Evolutionary conservation across 1,140 invertebrate species (phyloP).

Genomic region (Pseudoatta argentina): DNA sequence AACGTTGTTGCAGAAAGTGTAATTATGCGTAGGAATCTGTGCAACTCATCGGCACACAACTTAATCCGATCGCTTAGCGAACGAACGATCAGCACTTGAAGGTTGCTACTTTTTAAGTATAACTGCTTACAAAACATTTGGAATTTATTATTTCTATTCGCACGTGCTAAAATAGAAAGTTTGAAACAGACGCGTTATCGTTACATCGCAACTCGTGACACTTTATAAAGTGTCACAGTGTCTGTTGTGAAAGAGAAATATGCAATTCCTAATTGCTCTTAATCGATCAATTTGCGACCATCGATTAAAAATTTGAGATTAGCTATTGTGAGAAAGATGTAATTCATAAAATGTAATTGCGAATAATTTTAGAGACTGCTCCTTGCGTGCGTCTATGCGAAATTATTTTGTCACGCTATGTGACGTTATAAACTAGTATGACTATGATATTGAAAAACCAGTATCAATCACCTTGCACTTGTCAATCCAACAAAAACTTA

Average conservation of each 20-base stretch:
- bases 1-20: conserved; percentile 22
- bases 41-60: not conserved
- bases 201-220: not conserved
- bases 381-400: not conserved
- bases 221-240: conserved; percentile 25
- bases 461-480: conserved; percentile 25
- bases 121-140: conserved; percentile 14
- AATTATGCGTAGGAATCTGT: conserved; percentile 19
- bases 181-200: not conserved
- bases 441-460: conserved; percentile 18
- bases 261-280: conserved; percentile 5
- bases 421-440: conserved; percentile 9
- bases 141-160: not conserved
- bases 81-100: not conserved
- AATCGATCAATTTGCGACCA: not conserved
- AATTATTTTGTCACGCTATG: conserved; percentile 23
- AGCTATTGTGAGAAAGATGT: not conserved
- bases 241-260: not conserved
- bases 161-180: conserved; percentile 44
- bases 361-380: not conserved
- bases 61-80: conserved; percentile 27
- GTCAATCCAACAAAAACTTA: not conserved
- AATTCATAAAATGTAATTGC: not conserved
- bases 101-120: conserved; percentile 21
- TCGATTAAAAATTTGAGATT: not conserved